A percentile compares a stretch with the other conserved stretches of the same genome.
These are phyloP conservation scores for Luidia sarsii DNA, from an alignment of 53 echinoderm and acorn worm genomes.

Conservation along the genomic window DNA sequence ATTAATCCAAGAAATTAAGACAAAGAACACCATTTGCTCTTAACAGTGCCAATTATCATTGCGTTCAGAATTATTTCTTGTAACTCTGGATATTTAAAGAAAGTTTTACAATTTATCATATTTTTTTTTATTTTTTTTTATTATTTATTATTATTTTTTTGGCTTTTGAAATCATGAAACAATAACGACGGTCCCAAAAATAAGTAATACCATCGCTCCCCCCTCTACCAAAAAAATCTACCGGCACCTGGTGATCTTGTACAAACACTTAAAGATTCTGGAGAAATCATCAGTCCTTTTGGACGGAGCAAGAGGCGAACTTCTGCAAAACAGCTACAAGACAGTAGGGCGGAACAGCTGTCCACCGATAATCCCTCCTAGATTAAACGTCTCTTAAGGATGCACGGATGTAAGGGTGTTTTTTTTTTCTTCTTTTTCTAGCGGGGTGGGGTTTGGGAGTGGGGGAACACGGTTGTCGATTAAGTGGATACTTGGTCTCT, in stretches of 20 bases:
- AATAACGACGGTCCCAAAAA: neutral
- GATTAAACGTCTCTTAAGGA: slow-evolving; percentile 40
- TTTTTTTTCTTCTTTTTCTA: no score
- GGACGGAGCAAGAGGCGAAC: neutral
- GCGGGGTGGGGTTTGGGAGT: no score
- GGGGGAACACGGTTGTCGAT: no score
- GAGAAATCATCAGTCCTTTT: slow-evolving; percentile 35
- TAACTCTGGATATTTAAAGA: no score
- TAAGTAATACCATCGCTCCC: neutral
- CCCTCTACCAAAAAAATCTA: no score
- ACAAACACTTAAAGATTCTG: slow-evolving; percentile 17
- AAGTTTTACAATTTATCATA: no score
- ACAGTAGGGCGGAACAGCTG: slow-evolving; percentile 37
- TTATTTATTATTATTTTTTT: no score
- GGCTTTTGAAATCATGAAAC: no score
- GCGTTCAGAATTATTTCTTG: no score
- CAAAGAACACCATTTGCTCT: slow-evolving; percentile 28
- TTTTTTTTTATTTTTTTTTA: no score
- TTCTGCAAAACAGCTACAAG: slow-evolving; percentile 56
- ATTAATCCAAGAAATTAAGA: slow-evolving; percentile 12
- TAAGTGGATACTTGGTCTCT: no score
- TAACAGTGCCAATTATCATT: slow-evolving; percentile 3
- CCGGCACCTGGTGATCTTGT: neutral
- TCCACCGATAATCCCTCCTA: slow-evolving; percentile 42
- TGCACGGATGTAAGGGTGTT: no score